phyloP scores from a whole-genome alignment of 2,888 invertebrate genomes.

The Nomada fabriciana region DNA sequence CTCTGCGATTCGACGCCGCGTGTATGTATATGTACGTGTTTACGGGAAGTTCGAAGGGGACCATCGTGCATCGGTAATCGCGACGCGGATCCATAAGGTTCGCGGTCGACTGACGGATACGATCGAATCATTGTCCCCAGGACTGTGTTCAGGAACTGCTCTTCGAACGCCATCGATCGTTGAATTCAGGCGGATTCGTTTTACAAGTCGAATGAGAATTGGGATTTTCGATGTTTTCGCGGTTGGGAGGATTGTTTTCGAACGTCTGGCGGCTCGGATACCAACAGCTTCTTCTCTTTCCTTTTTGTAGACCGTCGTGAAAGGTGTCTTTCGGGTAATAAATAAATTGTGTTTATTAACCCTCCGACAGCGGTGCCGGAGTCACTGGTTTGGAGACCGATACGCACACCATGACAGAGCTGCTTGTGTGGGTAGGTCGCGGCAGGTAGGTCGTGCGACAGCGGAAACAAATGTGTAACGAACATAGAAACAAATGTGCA shows the following conservation, averaged over 20 bases:
- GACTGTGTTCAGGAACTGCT: background rate
- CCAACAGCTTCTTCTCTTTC: background rate
- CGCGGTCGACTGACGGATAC: conserved; percentile 43
- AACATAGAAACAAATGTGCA: no score
- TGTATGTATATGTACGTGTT: conserved; percentile 55
- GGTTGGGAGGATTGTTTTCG: background rate
- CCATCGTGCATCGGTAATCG: conserved; percentile 62
- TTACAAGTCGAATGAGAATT: conserved; percentile 22
- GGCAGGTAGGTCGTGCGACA: no score
- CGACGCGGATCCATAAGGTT: conserved; percentile 53
- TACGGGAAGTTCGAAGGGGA: conserved; percentile 66
- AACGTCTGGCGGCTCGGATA: background rate
- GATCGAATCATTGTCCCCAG: conserved; percentile 34
- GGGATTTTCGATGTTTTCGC: background rate
- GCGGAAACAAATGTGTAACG: no score
- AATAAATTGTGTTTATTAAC: no score
- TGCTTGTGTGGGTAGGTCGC: no score
- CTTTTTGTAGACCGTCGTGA: no score
- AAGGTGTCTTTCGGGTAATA: no score
- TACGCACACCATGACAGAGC: no score
- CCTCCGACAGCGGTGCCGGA: no score
- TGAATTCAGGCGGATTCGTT: conserved; percentile 8
- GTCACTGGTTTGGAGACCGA: no score
- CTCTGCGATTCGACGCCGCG: conserved; percentile 65
- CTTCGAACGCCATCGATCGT: conserved; percentile 1